Percentiles rank a stretch among this genome's conserved stretches.
These are phyloP conservation scores for Pardosa pseudoannulata DNA, from an alignment of 2,888 invertebrate genomes.

Conservation along the genomic window DNA sequence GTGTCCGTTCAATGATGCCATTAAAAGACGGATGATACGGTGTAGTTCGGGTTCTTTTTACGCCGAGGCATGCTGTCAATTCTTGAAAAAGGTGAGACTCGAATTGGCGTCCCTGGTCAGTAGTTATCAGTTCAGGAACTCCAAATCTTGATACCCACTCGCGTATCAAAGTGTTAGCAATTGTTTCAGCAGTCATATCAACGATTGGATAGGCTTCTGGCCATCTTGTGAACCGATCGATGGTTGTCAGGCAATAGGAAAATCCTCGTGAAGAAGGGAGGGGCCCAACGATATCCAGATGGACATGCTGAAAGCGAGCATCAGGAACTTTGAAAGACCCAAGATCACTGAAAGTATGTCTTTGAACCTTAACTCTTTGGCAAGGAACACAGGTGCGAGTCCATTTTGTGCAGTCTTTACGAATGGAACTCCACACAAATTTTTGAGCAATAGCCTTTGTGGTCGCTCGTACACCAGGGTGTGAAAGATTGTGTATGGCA, in stretches of 20 bases:
- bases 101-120: neutral
- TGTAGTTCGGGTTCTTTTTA: neutral
- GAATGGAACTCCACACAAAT: neutral
- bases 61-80: neutral
- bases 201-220: conserved; percentile 77
- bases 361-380: no score
- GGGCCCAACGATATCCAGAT: conserved; percentile 59
- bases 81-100: no score
- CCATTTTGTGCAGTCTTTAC: neutral
- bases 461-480: neutral
- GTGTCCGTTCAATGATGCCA: neutral
- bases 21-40: neutral
- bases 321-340: neutral
- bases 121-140: conserved; percentile 21
- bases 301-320: conserved; percentile 40
- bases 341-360: no score
- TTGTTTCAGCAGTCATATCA: conserved; percentile 77
- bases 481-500: neutral
- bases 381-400: neutral
- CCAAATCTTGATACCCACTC: conserved; percentile 78
- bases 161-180: conserved; percentile 76
- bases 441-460: no score
- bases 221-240: conserved; percentile 76
- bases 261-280: conserved; percentile 17
- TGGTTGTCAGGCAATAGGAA: conserved; percentile 14